phyloP scores from a whole-genome alignment of 2,888 invertebrate genomes.

The Lathronympha strigana region DNA sequence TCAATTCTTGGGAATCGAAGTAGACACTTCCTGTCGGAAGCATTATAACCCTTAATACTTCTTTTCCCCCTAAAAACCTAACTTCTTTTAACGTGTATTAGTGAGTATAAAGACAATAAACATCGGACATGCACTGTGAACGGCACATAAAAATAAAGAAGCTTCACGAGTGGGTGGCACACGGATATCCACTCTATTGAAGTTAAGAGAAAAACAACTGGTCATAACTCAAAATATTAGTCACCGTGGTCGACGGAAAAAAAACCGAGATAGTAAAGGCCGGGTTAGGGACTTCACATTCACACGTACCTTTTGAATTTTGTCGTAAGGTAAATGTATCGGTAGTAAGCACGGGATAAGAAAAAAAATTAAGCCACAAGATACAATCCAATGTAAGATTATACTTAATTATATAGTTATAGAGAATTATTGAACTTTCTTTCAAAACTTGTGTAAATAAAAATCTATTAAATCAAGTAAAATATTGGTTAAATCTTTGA shows the following conservation, averaged over 20 bases:
- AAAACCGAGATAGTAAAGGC: conserved; percentile 5
- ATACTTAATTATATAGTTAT: too few relatives aligned
- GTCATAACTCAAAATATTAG: conserved; percentile 31
- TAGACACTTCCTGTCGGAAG: too few relatives aligned
- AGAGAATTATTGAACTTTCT: too few relatives aligned
- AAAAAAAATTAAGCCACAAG: too few relatives aligned
- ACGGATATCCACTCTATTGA: conserved; percentile 48
- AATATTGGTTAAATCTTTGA: too few relatives aligned
- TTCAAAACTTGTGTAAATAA: too few relatives aligned
- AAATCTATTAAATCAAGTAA: too few relatives aligned
- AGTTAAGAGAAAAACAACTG: conserved; percentile 32
- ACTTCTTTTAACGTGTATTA: conserved; percentile 7
- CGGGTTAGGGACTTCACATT: neutral
- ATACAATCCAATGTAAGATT: too few relatives aligned
- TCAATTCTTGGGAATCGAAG: too few relatives aligned
- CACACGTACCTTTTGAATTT: conserved; percentile 6
- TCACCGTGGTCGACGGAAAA: conserved; percentile 6
- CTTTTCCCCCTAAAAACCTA: neutral
- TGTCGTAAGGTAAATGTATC: neutral
- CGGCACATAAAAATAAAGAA: conserved; percentile 53
- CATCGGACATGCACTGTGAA: neutral
- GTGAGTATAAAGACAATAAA: conserved; percentile 21
- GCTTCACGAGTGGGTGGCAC: conserved; percentile 57
- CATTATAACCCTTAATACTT: too few relatives aligned
- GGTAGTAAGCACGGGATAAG: too few relatives aligned